Conservation (phyloP, 2,888 invertebrate genomes). For the Patella caerulea region DNA sequence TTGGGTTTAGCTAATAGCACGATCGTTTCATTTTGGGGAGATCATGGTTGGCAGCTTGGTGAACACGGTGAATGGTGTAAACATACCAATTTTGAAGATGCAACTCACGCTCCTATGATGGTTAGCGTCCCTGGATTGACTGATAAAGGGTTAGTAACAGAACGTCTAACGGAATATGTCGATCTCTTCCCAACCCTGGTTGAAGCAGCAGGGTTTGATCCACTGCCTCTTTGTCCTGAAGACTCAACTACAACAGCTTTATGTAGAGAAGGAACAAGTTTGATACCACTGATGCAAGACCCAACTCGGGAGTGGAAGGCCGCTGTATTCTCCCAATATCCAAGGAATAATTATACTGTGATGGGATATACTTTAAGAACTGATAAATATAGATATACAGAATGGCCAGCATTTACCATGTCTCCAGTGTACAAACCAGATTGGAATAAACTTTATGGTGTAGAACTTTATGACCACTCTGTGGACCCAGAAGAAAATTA, state of each 20-base stretch:
- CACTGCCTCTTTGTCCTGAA: conserved; percentile 24
- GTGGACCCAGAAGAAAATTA: conserved; percentile 43
- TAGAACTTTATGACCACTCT: conserved; percentile 43
- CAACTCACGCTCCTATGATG: conserved; percentile 55
- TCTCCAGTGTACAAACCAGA: conserved; percentile 32
- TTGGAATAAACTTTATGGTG: conserved; percentile 32
- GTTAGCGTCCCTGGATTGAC: conserved; percentile 42
- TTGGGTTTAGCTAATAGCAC: conserved; percentile 39
- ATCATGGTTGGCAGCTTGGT: conserved; percentile 49
- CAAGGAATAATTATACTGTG: conserved; percentile 9
- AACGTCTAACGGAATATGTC: conserved; percentile 45
- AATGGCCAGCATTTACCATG: conserved; percentile 42
- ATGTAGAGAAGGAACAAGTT: conserved; percentile 39
- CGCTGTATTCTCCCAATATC: conserved; percentile 29
- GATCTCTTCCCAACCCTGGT: conserved; percentile 52
- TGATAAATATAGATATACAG: conserved; percentile 48
- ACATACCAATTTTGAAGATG: conserved; percentile 52
- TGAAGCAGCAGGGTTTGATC: conserved; percentile 42
- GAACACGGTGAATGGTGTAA: conserved; percentile 48
- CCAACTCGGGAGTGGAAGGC: conserved; percentile 21
- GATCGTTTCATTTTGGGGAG: conserved; percentile 43
- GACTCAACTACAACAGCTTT: conserved; percentile 21
- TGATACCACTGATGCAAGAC: conserved; percentile 34
- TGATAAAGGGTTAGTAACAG: conserved; percentile 33
- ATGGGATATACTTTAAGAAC: conserved; percentile 52